Conservation (phyloP, 1,140 invertebrate species). For the Chrysomallon squamiferum region DNA sequence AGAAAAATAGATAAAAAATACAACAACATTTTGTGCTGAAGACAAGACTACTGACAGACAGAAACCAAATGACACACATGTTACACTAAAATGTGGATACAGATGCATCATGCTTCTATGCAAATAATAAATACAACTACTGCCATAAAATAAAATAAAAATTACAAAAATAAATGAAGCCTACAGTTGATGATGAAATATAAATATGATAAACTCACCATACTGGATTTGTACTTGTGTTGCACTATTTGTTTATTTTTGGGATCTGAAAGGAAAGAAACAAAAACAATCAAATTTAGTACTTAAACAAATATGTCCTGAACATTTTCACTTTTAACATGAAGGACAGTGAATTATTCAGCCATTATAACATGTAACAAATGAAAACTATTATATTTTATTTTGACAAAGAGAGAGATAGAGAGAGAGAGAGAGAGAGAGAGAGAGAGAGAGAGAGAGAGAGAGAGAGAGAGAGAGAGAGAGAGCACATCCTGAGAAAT, state of each 20-base stretch:
- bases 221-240: conserved; percentile 95
- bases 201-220: conserved; percentile 83
- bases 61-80: no score
- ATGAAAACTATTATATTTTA: background rate
- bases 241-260: conserved; percentile 96
- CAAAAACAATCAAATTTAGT: conserved; percentile 12
- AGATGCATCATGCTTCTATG: background rate
- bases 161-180: background rate
- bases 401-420: background rate
- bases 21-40: no score
- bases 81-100: background rate
- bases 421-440: background rate
- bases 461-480: no score
- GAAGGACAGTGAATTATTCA: no score
- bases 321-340: no score
- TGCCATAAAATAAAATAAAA: conserved; percentile 4
- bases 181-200: background rate
- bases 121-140: conserved; percentile 7
- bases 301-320: no score
- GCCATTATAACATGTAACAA: background rate
- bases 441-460: background rate
- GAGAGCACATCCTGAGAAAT: no score
- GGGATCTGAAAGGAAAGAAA: conserved; percentile 81
- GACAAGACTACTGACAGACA: no score
- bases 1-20: no score